A percentile compares a stretch with the other conserved stretches of the same genome.
phyloP scores from a whole-genome alignment of 2,797 vertebrate genomes.

The Mormyrus proboscirostris region DNA sequence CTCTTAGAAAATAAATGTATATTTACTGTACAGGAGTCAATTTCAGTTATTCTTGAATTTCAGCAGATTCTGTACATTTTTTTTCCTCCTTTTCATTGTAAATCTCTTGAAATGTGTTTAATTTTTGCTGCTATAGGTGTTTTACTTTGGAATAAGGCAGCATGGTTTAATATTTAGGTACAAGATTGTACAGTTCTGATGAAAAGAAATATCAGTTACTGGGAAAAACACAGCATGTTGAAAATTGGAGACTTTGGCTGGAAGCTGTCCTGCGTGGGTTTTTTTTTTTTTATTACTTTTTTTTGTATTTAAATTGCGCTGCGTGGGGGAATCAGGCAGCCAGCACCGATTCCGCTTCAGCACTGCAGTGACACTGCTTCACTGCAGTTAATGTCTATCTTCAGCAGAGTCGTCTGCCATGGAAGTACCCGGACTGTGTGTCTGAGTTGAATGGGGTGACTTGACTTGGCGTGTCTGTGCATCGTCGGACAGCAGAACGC shows the following conservation, averaged over 20 bases:
- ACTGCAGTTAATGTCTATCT: not conserved
- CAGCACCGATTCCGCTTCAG: not conserved
- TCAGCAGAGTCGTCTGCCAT: not conserved
- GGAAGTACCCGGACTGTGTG: conserved; percentile 46
- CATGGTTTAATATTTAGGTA: conserved; percentile 78
- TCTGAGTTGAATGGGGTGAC: conserved; percentile 60
- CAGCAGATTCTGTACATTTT: conserved; percentile 83
- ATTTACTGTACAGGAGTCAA: conserved; percentile 90
- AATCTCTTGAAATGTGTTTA: conserved; percentile 79
- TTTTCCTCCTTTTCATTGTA: conserved; percentile 75
- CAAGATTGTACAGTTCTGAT: conserved; percentile 77
- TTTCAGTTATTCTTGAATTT: conserved; percentile 78
- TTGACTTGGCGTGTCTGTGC: conserved; percentile 13
- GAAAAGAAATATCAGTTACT: conserved; percentile 66
- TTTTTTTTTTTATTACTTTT: not conserved
- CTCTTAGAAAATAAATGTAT: conserved; percentile 82
- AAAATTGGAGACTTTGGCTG: conserved; percentile 31
- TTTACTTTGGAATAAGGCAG: conserved; percentile 76
- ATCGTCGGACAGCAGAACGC: not conserved
- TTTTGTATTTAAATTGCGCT: not conserved
- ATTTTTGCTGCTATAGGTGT: conserved; percentile 84
- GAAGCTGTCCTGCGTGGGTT: conserved; percentile 16
- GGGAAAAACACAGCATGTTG: conserved; percentile 68
- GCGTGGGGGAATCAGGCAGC: not conserved
- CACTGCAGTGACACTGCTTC: not conserved